Conservation (phyloP, 2,888 invertebrate species). For the Cerceris ruficornis region DNA sequence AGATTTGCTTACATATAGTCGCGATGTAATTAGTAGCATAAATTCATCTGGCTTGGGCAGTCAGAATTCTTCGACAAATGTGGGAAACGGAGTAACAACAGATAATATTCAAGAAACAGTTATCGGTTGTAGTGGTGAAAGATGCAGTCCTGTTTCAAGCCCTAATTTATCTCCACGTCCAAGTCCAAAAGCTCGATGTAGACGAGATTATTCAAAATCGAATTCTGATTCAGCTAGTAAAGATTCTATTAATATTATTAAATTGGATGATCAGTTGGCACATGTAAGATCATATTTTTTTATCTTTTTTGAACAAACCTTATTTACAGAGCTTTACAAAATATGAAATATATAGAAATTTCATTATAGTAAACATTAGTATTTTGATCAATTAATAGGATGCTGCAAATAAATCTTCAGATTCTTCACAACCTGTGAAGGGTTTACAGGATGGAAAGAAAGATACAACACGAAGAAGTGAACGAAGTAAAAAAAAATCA, state of each 20-base stretch:
- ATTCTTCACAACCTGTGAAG: constrained; percentile 75
- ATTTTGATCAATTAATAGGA: constrained; percentile 22
- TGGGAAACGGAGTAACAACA: constrained; percentile 78
- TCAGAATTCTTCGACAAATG: constrained; percentile 81
- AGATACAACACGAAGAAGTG: constrained; percentile 80
- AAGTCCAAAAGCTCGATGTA: constrained; percentile 77
- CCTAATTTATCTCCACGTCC: constrained; percentile 83
- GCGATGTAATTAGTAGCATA: constrained; percentile 87
- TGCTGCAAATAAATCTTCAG: constrained; percentile 74
- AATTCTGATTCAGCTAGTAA: constrained; percentile 66
- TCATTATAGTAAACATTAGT: neutral
- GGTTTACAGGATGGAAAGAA: constrained; percentile 75
- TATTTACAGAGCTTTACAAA: neutral
- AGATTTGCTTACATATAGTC: constrained; percentile 86
- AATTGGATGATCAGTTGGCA: constrained; percentile 69
- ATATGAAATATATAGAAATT: neutral
- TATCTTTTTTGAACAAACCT: neutral
- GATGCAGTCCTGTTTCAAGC: constrained; percentile 82
- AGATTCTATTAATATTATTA: constrained; percentile 62
- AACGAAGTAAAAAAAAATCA: constrained; percentile 88
- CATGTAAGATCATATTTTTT: constrained; percentile 58
- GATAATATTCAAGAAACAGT: constrained; percentile 81
- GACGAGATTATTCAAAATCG: constrained; percentile 67
- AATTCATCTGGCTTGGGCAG: constrained; percentile 84
- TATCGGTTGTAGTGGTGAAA: constrained; percentile 62